phyloP scores from a whole-genome alignment of 2,797 vertebrate genomes.

The Catamblyrhynchus diadema region DNA sequence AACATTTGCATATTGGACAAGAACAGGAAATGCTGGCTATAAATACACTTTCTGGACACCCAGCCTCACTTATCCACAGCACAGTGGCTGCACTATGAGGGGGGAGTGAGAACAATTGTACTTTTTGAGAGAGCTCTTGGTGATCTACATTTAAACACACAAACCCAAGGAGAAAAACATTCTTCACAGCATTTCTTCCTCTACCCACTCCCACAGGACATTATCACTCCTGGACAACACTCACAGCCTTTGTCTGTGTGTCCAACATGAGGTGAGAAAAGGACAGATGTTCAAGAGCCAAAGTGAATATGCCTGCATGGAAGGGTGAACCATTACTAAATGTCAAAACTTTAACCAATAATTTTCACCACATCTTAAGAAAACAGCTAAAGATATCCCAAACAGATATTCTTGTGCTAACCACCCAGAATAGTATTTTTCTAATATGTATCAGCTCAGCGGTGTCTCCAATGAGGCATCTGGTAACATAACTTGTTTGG shows the following conservation, averaged over 20 bases:
- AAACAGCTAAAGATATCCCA: background rate
- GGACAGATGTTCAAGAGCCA: background rate
- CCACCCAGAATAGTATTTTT: background rate
- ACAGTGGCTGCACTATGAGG: background rate
- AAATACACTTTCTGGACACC: background rate
- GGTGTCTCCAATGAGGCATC: background rate
- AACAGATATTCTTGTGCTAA: background rate
- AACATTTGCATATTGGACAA: background rate
- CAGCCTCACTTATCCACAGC: background rate
- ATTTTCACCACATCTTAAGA: background rate
- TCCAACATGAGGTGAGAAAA: background rate
- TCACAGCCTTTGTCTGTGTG: background rate
- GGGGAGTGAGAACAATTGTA: background rate
- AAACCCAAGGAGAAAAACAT: background rate
- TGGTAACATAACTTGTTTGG: background rate
- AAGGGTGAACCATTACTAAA: background rate
- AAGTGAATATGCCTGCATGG: background rate
- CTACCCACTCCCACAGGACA: accelerated
- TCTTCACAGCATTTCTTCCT: background rate
- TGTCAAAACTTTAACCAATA: background rate
- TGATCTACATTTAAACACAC: background rate
- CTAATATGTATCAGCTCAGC: background rate
- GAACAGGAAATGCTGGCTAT: background rate
- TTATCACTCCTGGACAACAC: background rate
- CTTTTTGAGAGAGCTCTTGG: background rate